These are phyloP conservation scores for Chrysolina americana DNA, from an alignment of 2,888 invertebrate genomes.

Conservation along the genomic window DNA sequence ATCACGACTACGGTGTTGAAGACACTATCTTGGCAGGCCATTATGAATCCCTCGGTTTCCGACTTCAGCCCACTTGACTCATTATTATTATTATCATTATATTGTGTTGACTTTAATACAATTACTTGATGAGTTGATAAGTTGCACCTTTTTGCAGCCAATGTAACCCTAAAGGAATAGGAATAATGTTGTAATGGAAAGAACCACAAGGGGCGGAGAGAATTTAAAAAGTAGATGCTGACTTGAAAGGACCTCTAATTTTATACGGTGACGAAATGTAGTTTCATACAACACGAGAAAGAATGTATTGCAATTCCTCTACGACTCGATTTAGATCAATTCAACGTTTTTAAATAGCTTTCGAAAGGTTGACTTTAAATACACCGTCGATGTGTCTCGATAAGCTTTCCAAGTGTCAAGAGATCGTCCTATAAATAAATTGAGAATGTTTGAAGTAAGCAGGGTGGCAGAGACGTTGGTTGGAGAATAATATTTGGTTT, in stretches of 20 bases:
- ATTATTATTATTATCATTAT: too few relatives aligned
- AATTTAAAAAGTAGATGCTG: too few relatives aligned
- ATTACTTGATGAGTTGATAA: too few relatives aligned
- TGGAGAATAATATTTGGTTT: conserved; percentile 31
- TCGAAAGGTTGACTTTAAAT: conserved; percentile 33
- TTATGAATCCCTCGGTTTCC: too few relatives aligned
- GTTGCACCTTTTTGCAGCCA: too few relatives aligned
- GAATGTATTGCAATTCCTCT: conserved; percentile 28
- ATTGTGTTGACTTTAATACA: too few relatives aligned
- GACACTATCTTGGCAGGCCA: too few relatives aligned
- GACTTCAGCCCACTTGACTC: too few relatives aligned
- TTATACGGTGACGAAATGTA: not conserved
- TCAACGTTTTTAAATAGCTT: conserved; percentile 32
- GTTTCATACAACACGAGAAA: not conserved
- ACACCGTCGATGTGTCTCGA: conserved; percentile 31
- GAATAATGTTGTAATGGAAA: too few relatives aligned
- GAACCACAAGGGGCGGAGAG: too few relatives aligned
- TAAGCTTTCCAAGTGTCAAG: conserved; percentile 30
- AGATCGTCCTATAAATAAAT: conserved; percentile 24
- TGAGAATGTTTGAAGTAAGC: conserved; percentile 29
- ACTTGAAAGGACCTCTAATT: not conserved
- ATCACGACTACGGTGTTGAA: too few relatives aligned
- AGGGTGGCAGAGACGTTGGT: conserved; percentile 6
- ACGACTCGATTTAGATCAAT: conserved; percentile 31
- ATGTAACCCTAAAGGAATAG: too few relatives aligned